These are phyloP conservation scores for Hyposoter dolosus DNA, from an alignment of 2,888 invertebrate species.

Conservation along the genomic window DNA sequence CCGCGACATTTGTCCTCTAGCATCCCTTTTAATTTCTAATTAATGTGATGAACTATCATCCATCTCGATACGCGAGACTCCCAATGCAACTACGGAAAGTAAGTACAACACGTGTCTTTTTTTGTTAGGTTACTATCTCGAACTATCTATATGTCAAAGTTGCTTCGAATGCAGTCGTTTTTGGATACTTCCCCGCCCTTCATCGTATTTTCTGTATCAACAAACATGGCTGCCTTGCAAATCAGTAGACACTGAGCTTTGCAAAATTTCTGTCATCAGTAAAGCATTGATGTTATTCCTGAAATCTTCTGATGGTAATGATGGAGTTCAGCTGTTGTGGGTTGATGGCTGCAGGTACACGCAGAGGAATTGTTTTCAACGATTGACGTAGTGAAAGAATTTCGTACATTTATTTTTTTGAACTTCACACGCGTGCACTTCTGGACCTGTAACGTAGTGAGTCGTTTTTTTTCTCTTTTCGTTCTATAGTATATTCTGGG, in stretches of 20 bases:
- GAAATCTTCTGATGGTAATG: not conserved
- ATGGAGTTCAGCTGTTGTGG: constrained; percentile 13
- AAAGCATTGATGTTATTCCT: not conserved
- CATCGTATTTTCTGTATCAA: not conserved
- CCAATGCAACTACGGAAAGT: constrained; percentile 78
- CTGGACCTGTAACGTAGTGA: constrained; percentile 45
- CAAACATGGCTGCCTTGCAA: not conserved
- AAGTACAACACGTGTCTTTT: constrained; percentile 68
- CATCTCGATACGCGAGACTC: constrained; percentile 66
- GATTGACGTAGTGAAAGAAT: constrained; percentile 13
- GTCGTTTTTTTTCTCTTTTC: constrained; percentile 34
- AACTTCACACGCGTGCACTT: constrained; percentile 27
- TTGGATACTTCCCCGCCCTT: not conserved
- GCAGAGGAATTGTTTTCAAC: constrained; percentile 24
- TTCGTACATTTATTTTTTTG: constrained; percentile 30
- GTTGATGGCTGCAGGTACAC: not conserved
- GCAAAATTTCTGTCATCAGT: not conserved
- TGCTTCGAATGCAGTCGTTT: not conserved
- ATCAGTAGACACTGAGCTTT: not conserved
- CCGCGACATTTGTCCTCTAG: not conserved
- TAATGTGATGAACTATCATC: constrained; percentile 56
- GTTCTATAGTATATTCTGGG: constrained; percentile 36
- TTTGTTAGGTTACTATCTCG: not conserved
- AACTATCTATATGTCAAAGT: not conserved
- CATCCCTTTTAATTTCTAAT: constrained; percentile 30